These are phyloP conservation scores for Hycleus cichorii DNA, from an alignment of 1,140 invertebrate genomes.

Conservation along the genomic window DNA sequence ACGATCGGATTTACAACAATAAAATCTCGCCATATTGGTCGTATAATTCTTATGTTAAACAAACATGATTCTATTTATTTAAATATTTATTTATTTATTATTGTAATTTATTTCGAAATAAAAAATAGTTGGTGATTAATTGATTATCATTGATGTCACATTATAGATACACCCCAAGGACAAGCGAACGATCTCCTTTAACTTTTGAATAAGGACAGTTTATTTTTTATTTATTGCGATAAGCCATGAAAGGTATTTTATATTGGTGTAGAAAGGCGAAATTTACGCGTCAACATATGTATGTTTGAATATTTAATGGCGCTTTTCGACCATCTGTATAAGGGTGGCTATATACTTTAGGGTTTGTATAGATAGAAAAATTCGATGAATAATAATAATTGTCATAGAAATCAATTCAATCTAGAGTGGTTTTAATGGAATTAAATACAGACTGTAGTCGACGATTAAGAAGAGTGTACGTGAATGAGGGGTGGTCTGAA, in stretches of 20 bases:
- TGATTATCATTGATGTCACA: conserved; percentile 5
- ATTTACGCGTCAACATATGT: too few relatives aligned
- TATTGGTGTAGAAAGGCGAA: not conserved
- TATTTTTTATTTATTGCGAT: conserved; percentile 16
- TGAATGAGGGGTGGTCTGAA: too few relatives aligned
- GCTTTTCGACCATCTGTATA: not conserved
- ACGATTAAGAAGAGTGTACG: too few relatives aligned
- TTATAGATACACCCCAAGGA: conserved; percentile 5
- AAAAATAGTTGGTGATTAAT: not conserved
- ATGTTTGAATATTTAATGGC: conserved; percentile 2
- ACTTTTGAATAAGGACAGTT: conserved; percentile 15
- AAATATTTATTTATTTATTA: not conserved
- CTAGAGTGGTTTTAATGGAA: too few relatives aligned
- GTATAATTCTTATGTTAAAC: not conserved
- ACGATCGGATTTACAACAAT: conserved; percentile 23
- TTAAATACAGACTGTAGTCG: too few relatives aligned
- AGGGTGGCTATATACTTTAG: too few relatives aligned
- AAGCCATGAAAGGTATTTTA: conserved; percentile 17
- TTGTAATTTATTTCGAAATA: too few relatives aligned
- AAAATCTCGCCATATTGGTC: conserved; percentile 4
- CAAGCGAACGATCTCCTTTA: not conserved
- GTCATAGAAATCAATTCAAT: too few relatives aligned
- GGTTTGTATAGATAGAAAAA: too few relatives aligned
- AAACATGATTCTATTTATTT: conserved; percentile 2
- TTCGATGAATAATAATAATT: too few relatives aligned